Base-by-base conservation (phyloP, 2,113 vertebrate species). In the Todiramphus saurophagus region DNA sequence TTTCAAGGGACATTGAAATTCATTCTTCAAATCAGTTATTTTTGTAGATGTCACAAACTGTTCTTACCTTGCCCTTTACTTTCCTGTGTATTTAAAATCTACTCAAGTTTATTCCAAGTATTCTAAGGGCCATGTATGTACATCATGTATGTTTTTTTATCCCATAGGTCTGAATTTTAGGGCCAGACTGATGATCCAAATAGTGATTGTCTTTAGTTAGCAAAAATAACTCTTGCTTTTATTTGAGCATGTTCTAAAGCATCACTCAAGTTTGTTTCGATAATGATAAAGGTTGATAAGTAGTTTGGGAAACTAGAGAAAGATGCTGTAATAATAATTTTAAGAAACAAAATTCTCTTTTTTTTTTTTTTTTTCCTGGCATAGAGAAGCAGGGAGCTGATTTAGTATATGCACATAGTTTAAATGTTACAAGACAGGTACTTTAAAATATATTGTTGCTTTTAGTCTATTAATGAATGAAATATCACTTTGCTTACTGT, bases 351-450 rank as follows among this genome's bases (percentile, higher is more conserved):
- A 92, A 56, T 31, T 2, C 2, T 7, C 0, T 23, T 16, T 51
- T 25, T 14, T 25, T 51, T 51, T 51, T 51, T 50, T 50, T 24
- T 43, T 43, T 43, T 43, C 15, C 9, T n/a, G 14, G 4, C 10
- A 8, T 10, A 35, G 13, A 37, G 23, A 81, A 70, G 10, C 18
- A 28, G 8, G 43, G 21, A 63, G 21, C 33, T 0, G 0, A 31
- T 72, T 56, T 48, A 55, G 46, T 19, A 3, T 37, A 30, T 39
- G 2, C 35, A 4, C 5, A 5, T 37, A 28, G 19, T 75, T 62
- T 48, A 67, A 77, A 39, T 55, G 3, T 63, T 44, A 5, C 0
- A 2, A 53, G 15, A 27, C 17, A 20, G 0, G 1, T 41, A 17
- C 7, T 46, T 93, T 2, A 44, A 83, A 72, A 68, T 7, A 3